Conservation (phyloP, 2,888 invertebrate species). For the Agrochola lychnidis region DNA sequence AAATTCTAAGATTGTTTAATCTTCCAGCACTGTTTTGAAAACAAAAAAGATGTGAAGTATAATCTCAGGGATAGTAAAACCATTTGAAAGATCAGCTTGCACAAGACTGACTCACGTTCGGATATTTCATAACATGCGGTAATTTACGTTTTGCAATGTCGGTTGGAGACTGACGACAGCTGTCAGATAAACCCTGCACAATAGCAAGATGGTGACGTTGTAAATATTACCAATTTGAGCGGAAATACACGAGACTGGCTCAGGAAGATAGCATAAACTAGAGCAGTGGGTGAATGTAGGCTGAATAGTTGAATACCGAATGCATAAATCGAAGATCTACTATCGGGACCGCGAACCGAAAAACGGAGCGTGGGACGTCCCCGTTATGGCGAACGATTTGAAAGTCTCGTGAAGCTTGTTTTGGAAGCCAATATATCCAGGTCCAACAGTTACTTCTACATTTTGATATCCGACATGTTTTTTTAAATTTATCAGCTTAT, state of each 20-base stretch:
- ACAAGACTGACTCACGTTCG: constrained; percentile 51
- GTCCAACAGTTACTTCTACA: neutral
- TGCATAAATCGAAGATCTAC: constrained; percentile 51
- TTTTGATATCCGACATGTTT: constrained; percentile 12
- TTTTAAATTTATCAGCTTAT: neutral
- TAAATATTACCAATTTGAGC: constrained; percentile 45
- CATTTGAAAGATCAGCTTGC: constrained; percentile 41
- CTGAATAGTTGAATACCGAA: constrained; percentile 55
- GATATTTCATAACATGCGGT: constrained; percentile 51
- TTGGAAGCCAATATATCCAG: neutral
- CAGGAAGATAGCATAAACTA: constrained; percentile 46
- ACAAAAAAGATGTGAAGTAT: constrained; percentile 17
- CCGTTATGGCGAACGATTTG: constrained; percentile 28
- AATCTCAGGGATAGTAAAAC: constrained; percentile 27
- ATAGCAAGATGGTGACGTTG: constrained; percentile 49
- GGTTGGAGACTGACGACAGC: constrained; percentile 33
- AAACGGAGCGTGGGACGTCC: constrained; percentile 47
- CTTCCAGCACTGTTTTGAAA: constrained; percentile 17
- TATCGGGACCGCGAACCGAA: constrained; percentile 32
- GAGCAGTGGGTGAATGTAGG: constrained; percentile 53
- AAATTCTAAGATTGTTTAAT: constrained; percentile 5
- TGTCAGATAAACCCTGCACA: constrained; percentile 35
- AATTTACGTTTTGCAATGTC: constrained; percentile 55
- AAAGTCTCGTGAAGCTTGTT: constrained; percentile 23
- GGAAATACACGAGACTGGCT: constrained; percentile 45